Conservation (phyloP, 1,140 invertebrate species). For the Drosophila baimaii region DNA sequence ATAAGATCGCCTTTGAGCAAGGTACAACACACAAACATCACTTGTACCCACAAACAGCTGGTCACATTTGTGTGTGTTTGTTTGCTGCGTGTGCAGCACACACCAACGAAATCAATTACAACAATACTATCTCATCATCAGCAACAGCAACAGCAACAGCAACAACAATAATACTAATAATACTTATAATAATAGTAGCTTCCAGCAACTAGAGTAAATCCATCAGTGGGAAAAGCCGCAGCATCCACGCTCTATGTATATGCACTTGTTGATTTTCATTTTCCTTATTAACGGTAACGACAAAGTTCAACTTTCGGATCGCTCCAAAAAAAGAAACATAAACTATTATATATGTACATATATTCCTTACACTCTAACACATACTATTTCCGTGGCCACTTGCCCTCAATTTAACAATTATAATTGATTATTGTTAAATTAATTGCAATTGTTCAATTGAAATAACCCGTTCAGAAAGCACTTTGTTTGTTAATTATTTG, state of each 20-base stretch:
- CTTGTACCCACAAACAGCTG: slow-evolving; percentile 13
- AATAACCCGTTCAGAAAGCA: slow-evolving; percentile 2
- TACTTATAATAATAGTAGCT: slow-evolving; percentile 7
- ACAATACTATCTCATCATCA: slow-evolving; percentile 16
- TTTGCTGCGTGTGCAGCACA: slow-evolving; percentile 55
- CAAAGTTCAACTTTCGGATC: slow-evolving; percentile 39
- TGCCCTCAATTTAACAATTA: slow-evolving; percentile 20
- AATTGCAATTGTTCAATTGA: slow-evolving; percentile 20
- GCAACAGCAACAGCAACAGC: slow-evolving; percentile 32
- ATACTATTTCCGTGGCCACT: slow-evolving; percentile 19
- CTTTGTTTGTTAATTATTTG: slow-evolving; percentile 7
- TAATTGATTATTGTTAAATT: slow-evolving; percentile 26
- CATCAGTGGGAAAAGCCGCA: slow-evolving; percentile 57
- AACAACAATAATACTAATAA: slow-evolving; percentile 14
- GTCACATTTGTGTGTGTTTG: neutral
- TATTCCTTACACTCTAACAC: neutral
- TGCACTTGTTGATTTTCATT: slow-evolving; percentile 43
- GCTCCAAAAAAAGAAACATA: too few species aligned
- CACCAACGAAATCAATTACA: slow-evolving; percentile 52
- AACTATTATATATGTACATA: too few species aligned
- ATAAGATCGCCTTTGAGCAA: slow-evolving; percentile 71
- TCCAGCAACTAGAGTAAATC: slow-evolving; percentile 73
- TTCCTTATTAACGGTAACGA: slow-evolving; percentile 58
- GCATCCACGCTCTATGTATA: slow-evolving; percentile 33
- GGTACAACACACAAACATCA: slow-evolving; percentile 59